Evolutionary conservation across 2,888 invertebrate genomes (phyloP), one percentile per base, ranked within the genome.

Genomic region (Sinentomon sp.): DNA sequence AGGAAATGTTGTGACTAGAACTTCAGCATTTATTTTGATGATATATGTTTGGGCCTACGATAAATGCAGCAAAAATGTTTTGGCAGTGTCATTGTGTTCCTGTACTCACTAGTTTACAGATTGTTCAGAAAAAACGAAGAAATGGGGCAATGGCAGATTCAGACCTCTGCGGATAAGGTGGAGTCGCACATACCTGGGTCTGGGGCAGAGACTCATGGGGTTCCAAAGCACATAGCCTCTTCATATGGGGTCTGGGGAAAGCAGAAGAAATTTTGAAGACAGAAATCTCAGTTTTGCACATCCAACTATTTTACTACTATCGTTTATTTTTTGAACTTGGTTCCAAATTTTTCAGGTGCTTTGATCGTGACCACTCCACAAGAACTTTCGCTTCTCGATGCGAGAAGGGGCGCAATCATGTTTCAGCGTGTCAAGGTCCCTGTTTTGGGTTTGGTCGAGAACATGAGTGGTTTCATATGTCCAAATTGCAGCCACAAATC

Each of bases 311-410:
- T 28, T 29, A 17, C 19, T 16, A 14, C 13, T 31, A 23, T 13
- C 5, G 6, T 19, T 10, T 18, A 17, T 6, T 20, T 16, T 21
- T 32, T 9, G 7, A 14, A 17, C 10, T 18, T 6, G 23, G 17
- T 31, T 20, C 16, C 13, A 4, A 12, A 31, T 2, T 13, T 32
- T 38, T 27, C 49, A 69, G 75, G 80, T 13, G 78, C 73, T 4
- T 48, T 92, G n/a, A 57, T 92, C 29, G 80, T 92, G 0, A 82
- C 85, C 6, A 92, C 87, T 1, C 87, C 89, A 1, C 89, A 89
- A 51, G 66, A 66, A 33, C 73, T 83, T 3, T 75, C 89, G 0
- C 50, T 87, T 5, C 67, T 82, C 49, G 83, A 89, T 17, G 76
- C 83, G 0, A 61, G 66, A 44, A 64, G 80, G 43, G 85, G 85